Percentiles rank a stretch among this genome's conserved stretches.
These are phyloP conservation scores for Plutomurus gul DNA, from an alignment of 1,140 invertebrate genomes.

Conservation along the genomic window DNA sequence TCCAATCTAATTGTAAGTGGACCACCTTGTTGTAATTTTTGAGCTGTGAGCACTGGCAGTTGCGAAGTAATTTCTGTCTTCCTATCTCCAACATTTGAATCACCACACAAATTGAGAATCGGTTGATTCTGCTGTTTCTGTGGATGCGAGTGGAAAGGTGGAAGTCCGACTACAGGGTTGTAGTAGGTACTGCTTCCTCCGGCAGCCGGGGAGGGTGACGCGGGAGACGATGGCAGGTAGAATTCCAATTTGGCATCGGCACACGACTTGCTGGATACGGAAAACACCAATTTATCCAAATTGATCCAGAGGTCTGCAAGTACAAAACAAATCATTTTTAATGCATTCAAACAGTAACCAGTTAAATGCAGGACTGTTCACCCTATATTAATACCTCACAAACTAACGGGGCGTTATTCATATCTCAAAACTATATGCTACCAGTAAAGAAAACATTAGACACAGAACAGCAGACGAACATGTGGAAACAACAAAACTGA, in stretches of 20 bases:
- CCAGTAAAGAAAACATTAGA: too few species aligned
- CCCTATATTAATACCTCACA: too few species aligned
- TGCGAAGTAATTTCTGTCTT: constrained; percentile 60
- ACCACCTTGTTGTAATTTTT: constrained; percentile 65
- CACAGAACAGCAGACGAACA: too few species aligned
- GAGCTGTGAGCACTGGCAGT: constrained; percentile 74
- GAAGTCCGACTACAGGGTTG: constrained; percentile 11
- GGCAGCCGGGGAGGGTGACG: constrained; percentile 62
- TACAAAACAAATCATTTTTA: too few species aligned
- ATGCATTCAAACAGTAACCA: too few species aligned
- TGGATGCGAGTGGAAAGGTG: constrained; percentile 46
- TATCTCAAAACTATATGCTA: too few species aligned
- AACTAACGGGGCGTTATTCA: too few species aligned
- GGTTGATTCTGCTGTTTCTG: constrained; percentile 62
- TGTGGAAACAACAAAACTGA: too few species aligned
- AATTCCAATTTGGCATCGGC: constrained; percentile 83
- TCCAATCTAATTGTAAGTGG: constrained; percentile 60
- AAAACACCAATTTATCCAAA: constrained; percentile 82
- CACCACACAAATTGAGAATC: constrained; percentile 77
- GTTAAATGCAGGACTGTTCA: too few species aligned
- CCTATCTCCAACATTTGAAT: constrained; percentile 71
- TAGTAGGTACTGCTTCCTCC: constrained; percentile 39
- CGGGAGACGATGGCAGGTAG: constrained; percentile 61
- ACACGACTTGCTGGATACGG: constrained; percentile 69
- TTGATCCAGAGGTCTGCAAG: constrained; percentile 85